Evolutionary conservation across 2,113 vertebrate genomes (phyloP).

Genomic region (Amphiprion ocellaris): DNA sequence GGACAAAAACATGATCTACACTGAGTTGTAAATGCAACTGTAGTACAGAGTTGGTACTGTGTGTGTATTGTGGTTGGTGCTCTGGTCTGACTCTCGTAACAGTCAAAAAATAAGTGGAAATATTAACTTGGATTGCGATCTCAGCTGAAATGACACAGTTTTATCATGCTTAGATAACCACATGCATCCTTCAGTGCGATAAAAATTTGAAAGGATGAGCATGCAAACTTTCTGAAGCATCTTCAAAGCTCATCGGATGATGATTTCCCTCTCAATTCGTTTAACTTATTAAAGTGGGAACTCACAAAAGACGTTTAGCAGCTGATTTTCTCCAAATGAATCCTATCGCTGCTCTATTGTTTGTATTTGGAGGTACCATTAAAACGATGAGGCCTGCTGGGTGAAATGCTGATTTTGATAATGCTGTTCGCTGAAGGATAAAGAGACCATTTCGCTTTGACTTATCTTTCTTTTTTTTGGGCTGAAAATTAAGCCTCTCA

Average conservation of each 20-base stretch:
- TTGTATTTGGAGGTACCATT: constrained; percentile 54
- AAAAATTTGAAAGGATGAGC: constrained; percentile 3
- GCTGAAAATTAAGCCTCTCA: constrained; percentile 56
- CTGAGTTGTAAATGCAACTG: background rate
- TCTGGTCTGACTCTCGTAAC: constrained; percentile 13
- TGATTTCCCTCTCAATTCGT: constrained; percentile 24
- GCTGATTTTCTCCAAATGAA: constrained; percentile 48
- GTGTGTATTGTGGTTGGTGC: background rate
- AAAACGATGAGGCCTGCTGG: constrained; percentile 26
- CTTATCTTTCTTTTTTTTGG: constrained; percentile 64
- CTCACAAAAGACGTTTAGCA: constrained; percentile 48
- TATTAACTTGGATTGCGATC: constrained; percentile 1
- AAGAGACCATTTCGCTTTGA: constrained; percentile 56
- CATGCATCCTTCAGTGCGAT: background rate
- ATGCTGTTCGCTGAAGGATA: constrained; percentile 48
- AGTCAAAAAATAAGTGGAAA: constrained; percentile 1
- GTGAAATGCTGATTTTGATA: constrained; percentile 64
- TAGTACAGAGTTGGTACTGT: background rate
- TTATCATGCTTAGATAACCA: constrained; percentile 4
- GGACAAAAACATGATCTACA: background rate
- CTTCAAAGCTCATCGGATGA: constrained; percentile 40
- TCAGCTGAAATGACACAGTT: background rate
- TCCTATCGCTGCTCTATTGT: constrained; percentile 65
- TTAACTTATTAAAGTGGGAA: constrained; percentile 48
- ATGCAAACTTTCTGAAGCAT: constrained; percentile 2